phyloP scores from a whole-genome alignment of 2,888 invertebrate species.

The Drosophila borealis region DNA sequence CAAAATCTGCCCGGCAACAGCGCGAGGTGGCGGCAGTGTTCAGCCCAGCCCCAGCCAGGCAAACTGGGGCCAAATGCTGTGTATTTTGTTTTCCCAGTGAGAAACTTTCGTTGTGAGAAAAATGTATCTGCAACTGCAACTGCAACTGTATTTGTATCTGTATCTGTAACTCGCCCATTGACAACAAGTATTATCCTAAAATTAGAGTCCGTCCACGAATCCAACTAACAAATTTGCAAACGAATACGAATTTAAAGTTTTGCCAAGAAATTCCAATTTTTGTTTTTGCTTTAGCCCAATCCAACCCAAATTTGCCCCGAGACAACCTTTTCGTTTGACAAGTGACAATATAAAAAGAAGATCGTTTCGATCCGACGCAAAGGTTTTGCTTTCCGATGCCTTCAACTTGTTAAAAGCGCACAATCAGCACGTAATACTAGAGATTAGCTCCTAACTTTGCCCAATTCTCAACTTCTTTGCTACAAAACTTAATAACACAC shows the following conservation, averaged over 20 bases:
- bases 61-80: constrained; percentile 31
- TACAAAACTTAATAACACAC: not conserved
- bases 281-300: not conserved
- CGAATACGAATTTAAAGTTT: constrained; percentile 29
- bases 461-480: constrained; percentile 7
- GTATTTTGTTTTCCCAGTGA: constrained; percentile 8
- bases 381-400: constrained; percentile 13
- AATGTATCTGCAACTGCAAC: constrained; percentile 8
- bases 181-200: constrained; percentile 41
- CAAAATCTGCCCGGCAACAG: constrained; percentile 71
- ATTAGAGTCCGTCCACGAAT: constrained; percentile 48
- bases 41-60: constrained; percentile 33
- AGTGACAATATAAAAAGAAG: constrained; percentile 60
- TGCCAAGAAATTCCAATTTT: constrained; percentile 48
- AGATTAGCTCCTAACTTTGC: constrained; percentile 20
- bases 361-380: constrained; percentile 13
- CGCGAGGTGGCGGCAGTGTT: constrained; percentile 30
- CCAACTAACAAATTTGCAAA: constrained; percentile 17
- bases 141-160: not conserved
- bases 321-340: constrained; percentile 38
- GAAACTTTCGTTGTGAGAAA: constrained; percentile 60
- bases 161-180: constrained; percentile 35
- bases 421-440: constrained; percentile 46
- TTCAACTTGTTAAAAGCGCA: constrained; percentile 45
- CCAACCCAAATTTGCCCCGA: constrained; percentile 3